phyloP scores from a whole-genome alignment of 2,113 vertebrate species.

The Cinclus cinclus region DNA sequence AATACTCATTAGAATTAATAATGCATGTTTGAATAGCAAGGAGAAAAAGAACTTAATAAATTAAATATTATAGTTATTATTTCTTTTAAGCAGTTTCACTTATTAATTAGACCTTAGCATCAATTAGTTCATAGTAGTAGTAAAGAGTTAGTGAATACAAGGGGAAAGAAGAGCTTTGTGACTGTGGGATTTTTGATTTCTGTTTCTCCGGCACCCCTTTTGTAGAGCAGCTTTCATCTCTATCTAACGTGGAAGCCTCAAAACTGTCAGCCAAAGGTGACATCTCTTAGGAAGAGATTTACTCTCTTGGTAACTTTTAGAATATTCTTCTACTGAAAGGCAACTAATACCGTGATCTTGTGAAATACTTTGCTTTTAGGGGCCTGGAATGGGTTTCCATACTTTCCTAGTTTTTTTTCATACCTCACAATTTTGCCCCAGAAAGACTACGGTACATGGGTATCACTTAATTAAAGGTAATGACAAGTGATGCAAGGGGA shows the following conservation, averaged over 20 bases:
- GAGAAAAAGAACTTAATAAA: background rate
- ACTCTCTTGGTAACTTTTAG: background rate
- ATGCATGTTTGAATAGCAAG: background rate
- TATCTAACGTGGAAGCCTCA: background rate
- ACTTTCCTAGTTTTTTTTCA: background rate
- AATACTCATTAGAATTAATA: background rate
- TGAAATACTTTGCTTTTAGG: background rate
- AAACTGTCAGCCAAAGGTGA: background rate
- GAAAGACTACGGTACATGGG: background rate
- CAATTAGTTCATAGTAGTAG: background rate
- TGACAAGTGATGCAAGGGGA: background rate
- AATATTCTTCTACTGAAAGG: background rate
- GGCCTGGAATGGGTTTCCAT: background rate
- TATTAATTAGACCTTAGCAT: background rate
- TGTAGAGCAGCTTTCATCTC: background rate
- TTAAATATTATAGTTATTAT: background rate
- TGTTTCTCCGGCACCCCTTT: background rate
- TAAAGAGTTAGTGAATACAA: background rate
- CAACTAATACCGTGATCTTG: rapidly evolving
- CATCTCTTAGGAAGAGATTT: background rate
- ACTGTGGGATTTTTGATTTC: background rate
- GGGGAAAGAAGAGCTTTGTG: background rate
- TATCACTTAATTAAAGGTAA: background rate
- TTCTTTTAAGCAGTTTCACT: background rate
- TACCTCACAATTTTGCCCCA: background rate